Percentiles rank a stretch among this genome's conserved stretches.
phyloP scores from a whole-genome alignment of 2,113 vertebrate genomes.

The Oryzias woworae region DNA sequence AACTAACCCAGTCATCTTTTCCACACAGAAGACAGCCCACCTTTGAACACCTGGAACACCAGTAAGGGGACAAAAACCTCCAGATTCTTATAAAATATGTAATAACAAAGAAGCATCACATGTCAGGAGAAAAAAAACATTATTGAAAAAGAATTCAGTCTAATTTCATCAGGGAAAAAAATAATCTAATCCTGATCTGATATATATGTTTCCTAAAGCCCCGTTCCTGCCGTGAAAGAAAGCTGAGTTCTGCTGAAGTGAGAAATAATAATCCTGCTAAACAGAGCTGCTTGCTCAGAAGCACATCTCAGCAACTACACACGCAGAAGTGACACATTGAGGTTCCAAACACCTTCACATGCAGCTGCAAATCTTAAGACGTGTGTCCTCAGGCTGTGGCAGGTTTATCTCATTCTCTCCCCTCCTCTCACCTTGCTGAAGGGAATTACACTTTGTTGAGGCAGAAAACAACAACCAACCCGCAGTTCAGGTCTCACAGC shows the following conservation, averaged over 20 bases:
- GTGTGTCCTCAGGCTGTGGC: slow-evolving; percentile 2
- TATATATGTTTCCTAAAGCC: too few relatives aligned
- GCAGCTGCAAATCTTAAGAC: slow-evolving; percentile 5
- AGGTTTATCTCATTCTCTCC: slow-evolving; percentile 25
- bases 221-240: too few relatives aligned
- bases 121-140: too few relatives aligned
- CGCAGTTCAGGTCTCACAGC: slow-evolving; percentile 9
- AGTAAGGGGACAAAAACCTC: background rate
- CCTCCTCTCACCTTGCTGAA: slow-evolving; percentile 6
- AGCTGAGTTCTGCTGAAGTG: background rate
- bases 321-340: background rate
- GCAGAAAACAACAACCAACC: slow-evolving; percentile 11
- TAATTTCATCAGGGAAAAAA: too few relatives aligned
- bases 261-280: background rate
- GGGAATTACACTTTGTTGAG: slow-evolving; percentile 20
- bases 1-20: slow-evolving; percentile 82
- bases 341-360: slow-evolving; percentile 9
- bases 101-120: background rate
- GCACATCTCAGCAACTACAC: background rate
- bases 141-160: too few relatives aligned
- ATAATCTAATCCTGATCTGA: too few relatives aligned
- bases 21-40: slow-evolving; percentile 84
- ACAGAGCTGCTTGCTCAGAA: background rate
- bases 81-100: background rate
- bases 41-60: slow-evolving; percentile 83